phyloP scores from a whole-genome alignment of 2,888 invertebrate genomes.

The Eristalinus sepulchralis region DNA sequence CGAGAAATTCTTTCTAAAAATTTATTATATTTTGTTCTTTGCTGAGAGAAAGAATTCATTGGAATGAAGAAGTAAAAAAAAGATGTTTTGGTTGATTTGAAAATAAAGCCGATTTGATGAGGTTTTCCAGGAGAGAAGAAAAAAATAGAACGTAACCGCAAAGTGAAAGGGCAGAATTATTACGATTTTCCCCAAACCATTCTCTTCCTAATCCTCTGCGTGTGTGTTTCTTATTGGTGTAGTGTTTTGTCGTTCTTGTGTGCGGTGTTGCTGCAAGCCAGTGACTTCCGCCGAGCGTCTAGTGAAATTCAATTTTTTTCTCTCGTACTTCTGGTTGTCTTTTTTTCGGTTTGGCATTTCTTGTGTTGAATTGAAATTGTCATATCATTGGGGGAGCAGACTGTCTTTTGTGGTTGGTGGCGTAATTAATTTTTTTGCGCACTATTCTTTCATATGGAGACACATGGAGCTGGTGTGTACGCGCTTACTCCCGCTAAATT shows the following conservation, averaged over 20 bases:
- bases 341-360: slow-evolving; percentile 36
- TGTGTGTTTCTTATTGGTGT: slow-evolving; percentile 40
- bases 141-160: slow-evolving; percentile 52
- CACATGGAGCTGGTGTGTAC: background rate
- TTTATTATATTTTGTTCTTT: slow-evolving; percentile 21
- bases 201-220: slow-evolving; percentile 55
- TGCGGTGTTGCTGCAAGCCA: slow-evolving; percentile 16
- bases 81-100: background rate
- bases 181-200: slow-evolving; percentile 57
- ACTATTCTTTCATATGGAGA: slow-evolving; percentile 1
- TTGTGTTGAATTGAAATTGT: slow-evolving; percentile 22
- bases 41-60: background rate
- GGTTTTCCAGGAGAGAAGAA: slow-evolving; percentile 10
- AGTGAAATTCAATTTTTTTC: slow-evolving; percentile 44
- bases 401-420: slow-evolving; percentile 1
- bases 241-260: slow-evolving; percentile 20
- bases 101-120: slow-evolving; percentile 8
- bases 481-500: slow-evolving; percentile 24
- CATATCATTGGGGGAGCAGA: slow-evolving; percentile 15
- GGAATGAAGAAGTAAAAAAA: background rate
- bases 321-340: slow-evolving; percentile 15
- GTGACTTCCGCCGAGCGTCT: slow-evolving; percentile 54
- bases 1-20: slow-evolving; percentile 45
- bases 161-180: slow-evolving; percentile 66
- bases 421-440: slow-evolving; percentile 20